phyloP scores from a whole-genome alignment of 2,888 invertebrate species.

The Cheiracanthium punctorium region DNA sequence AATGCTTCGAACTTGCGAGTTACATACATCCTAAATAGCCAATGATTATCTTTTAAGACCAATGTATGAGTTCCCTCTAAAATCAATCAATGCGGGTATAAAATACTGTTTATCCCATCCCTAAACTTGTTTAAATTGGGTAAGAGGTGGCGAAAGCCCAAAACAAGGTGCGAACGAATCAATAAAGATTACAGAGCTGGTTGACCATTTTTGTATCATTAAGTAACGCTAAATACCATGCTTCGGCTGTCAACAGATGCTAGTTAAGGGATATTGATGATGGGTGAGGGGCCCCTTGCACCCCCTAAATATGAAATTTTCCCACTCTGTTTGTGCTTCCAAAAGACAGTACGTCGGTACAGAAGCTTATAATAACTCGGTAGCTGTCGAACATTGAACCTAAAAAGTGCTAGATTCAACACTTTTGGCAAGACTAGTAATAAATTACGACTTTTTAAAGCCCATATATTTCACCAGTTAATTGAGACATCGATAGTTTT shows the following conservation, averaged over 20 bases:
- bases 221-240: slow-evolving; percentile 48
- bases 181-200: slow-evolving; percentile 44
- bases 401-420: neutral
- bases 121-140: neutral
- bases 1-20: no score
- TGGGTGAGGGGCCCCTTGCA: neutral
- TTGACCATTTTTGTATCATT: slow-evolving; percentile 20
- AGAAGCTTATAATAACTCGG: neutral
- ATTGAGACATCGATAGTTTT: neutral
- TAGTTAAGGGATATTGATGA: slow-evolving; percentile 54
- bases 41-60: no score
- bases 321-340: neutral
- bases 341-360: neutral
- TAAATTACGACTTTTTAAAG: neutral
- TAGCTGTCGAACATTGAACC: neutral
- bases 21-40: no score
- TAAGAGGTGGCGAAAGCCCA: slow-evolving; percentile 47
- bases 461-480: neutral
- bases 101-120: slow-evolving; percentile 43
- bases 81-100: neutral
- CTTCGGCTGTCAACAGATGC: slow-evolving; percentile 48
- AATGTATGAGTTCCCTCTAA: neutral
- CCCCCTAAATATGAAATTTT: neutral
- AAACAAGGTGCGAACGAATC: slow-evolving; percentile 39
- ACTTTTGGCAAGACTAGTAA: neutral